These are phyloP conservation scores for Microtus pennsylvanicus DNA, from an alignment of 2,113 vertebrate genomes.

Conservation along the genomic window DNA sequence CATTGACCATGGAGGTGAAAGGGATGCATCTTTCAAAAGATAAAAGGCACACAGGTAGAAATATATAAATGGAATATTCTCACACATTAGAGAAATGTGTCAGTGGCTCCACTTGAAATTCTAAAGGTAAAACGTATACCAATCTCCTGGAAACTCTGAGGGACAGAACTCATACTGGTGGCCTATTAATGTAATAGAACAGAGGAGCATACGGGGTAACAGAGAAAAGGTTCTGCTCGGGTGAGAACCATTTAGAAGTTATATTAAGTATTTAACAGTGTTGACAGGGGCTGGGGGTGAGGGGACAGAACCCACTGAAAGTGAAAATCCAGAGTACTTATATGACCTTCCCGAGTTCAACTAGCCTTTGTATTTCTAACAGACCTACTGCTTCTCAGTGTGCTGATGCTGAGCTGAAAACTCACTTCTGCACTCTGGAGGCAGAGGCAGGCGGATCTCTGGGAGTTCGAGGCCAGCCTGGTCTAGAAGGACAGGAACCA, in stretches of 20 bases:
- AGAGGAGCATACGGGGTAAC: neutral
- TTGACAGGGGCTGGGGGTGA: neutral
- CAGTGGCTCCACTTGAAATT: neutral
- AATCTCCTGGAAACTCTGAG: neutral
- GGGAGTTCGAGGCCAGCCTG: too few species aligned
- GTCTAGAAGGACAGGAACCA: too few species aligned
- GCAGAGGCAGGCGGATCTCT: too few species aligned
- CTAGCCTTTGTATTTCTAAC: neutral
- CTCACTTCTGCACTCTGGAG: neutral
- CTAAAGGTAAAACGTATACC: neutral
- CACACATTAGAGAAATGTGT: neutral
- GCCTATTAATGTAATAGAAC: neutral
- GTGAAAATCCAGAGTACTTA: neutral
- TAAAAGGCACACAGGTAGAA: neutral
- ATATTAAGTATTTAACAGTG: neutral
- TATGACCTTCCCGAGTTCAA: neutral
- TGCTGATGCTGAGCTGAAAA: neutral
- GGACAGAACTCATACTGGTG: neutral
- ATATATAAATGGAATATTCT: neutral
- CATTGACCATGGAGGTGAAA: neutral
- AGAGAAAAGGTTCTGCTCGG: neutral
- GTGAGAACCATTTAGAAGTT: neutral
- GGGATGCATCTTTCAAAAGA: neutral
- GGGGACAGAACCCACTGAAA: neutral
- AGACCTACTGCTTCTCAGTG: neutral